phyloP scores from a whole-genome alignment of 2,888 invertebrate species.

The Chymomyza fuscimana region DNA sequence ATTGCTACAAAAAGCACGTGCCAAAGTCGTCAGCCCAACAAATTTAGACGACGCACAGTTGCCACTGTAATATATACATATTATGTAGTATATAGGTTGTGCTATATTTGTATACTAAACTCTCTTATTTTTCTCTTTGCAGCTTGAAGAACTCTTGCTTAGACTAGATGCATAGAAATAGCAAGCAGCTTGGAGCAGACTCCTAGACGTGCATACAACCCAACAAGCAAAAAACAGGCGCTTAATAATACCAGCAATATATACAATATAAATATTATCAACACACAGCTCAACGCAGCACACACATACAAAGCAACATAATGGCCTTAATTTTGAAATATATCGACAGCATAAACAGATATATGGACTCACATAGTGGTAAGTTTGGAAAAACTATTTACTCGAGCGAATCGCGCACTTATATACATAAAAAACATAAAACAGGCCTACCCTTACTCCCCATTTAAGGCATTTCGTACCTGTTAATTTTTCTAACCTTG shows the following conservation, averaged over 20 bases:
- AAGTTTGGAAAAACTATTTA: slow-evolving; percentile 76
- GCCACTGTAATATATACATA: slow-evolving; percentile 9
- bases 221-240: slow-evolving; percentile 33
- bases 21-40: background rate
- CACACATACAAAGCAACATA: slow-evolving; percentile 75
- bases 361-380: slow-evolving; percentile 92
- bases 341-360: slow-evolving; percentile 88
- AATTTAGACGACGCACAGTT: slow-evolving; percentile 9
- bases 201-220: slow-evolving; percentile 29
- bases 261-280: slow-evolving; percentile 4
- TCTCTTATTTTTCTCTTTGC: slow-evolving; percentile 30
- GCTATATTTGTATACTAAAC: slow-evolving; percentile 9
- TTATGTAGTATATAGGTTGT: background rate
- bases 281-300: slow-evolving; percentile 21
- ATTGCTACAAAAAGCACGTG: slow-evolving; percentile 28
- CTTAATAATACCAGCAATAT: slow-evolving; percentile 29
- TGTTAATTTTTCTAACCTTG: slow-evolving; percentile 73
- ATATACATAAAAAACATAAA: background rate
- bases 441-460: background rate
- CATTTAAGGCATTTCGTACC: slow-evolving; percentile 4
- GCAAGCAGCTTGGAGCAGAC: slow-evolving; percentile 28
- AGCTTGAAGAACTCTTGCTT: slow-evolving; percentile 45
- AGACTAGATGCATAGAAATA: slow-evolving; percentile 38
- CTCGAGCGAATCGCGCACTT: background rate
- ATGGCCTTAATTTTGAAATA: slow-evolving; percentile 92